Evolutionary conservation across 2,113 vertebrate genomes (phyloP).

Genomic region (Leucopsar rothschildi): DNA sequence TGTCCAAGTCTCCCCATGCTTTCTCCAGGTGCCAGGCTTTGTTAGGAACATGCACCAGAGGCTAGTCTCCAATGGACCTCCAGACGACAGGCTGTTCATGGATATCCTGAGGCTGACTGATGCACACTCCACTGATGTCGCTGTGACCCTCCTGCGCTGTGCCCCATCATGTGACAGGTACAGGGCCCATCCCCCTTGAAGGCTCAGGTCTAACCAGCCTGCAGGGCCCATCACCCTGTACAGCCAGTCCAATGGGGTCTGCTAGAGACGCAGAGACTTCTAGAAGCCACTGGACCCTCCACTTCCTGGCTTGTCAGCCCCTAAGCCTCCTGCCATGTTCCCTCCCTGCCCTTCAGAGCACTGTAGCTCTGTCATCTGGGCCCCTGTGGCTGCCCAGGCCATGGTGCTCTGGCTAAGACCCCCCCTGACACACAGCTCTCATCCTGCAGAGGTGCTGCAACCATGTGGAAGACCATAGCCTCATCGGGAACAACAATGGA

Average conservation of each 20-base stretch:
- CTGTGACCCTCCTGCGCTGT: not conserved
- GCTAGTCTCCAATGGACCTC: rapidly evolving
- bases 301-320: not conserved
- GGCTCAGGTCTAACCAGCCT: not conserved
- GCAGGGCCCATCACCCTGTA: no score
- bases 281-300: no score
- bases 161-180: not conserved
- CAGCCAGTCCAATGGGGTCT: not conserved
- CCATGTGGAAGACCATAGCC: not conserved
- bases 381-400: not conserved
- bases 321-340: not conserved
- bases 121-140: not conserved
- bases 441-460: not conserved
- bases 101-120: not conserved
- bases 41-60: not conserved
- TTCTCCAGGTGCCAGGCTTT: not conserved
- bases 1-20: not conserved
- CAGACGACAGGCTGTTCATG: not conserved
- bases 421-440: not conserved
- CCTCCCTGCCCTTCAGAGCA: not conserved
- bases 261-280: not conserved
- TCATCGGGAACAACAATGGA: not conserved
- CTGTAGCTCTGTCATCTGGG: not conserved
- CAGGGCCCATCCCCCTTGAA: not conserved
- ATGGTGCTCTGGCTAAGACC: not conserved